These are phyloP conservation scores for Drosophila saltans DNA, from an alignment of 1,140 invertebrate species.

Conservation along the genomic window DNA sequence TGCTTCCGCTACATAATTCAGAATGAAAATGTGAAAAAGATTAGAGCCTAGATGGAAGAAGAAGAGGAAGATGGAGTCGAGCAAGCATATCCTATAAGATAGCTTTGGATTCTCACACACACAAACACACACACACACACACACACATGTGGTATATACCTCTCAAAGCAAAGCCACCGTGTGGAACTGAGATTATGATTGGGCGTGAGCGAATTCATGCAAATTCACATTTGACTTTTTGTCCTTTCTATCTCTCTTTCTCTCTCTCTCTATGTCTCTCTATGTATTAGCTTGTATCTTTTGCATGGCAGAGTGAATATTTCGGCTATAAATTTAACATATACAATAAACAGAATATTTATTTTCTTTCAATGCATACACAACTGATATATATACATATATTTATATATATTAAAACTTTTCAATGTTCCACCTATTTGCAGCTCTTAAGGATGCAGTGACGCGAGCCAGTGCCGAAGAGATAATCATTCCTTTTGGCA, in stretches of 20 bases:
- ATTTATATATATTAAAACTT: too few relatives aligned
- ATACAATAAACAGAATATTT: constrained; percentile 24
- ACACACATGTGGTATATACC: constrained; percentile 29
- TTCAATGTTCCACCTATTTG: constrained; percentile 14
- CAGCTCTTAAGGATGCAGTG: constrained; percentile 90
- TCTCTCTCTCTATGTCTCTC: too few relatives aligned
- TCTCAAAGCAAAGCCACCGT: constrained; percentile 23
- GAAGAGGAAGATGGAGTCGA: neutral
- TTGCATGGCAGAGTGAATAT: constrained; percentile 70
- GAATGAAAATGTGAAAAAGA: constrained; percentile 59
- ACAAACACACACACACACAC: constrained; percentile 11
- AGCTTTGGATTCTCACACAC: constrained; percentile 5
- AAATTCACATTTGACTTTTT: constrained; percentile 72
- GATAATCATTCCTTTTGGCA: constrained; percentile 93
- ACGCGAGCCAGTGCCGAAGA: constrained; percentile 89
- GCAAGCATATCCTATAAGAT: neutral
- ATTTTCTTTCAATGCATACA: constrained; percentile 44
- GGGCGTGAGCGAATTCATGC: constrained; percentile 48
- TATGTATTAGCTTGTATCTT: constrained; percentile 40
- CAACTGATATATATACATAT: too few relatives aligned
- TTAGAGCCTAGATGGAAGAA: constrained; percentile 38
- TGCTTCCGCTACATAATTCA: constrained; percentile 78
- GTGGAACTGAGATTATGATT: constrained; percentile 59
- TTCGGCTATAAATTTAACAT: constrained; percentile 73
- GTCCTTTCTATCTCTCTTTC: constrained; percentile 43